phyloP scores from a whole-genome alignment of 1,140 invertebrate species.

The Calliphora vicina region DNA sequence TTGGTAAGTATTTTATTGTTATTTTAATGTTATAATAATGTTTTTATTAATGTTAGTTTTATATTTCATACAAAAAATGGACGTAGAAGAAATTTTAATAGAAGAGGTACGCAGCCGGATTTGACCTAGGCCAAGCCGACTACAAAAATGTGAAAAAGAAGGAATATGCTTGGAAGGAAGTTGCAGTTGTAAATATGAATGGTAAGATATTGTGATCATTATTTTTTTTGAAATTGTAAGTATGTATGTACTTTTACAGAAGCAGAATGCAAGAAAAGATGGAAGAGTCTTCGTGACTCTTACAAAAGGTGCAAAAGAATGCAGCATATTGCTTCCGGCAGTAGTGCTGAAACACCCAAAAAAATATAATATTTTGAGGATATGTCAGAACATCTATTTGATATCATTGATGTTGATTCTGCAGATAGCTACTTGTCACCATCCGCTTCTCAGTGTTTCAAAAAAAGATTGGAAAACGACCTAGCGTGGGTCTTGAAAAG shows the following conservation, averaged over 20 bases:
- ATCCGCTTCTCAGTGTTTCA: no score
- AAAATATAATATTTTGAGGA: background rate
- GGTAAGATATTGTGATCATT: background rate
- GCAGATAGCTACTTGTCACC: no score
- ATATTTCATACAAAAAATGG: background rate
- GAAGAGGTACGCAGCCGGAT: background rate
- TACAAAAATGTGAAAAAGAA: slow-evolving; percentile 29
- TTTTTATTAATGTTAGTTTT: background rate
- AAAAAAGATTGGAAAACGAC: no score
- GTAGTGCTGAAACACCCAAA: background rate
- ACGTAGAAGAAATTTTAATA: background rate
- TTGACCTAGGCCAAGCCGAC: background rate
- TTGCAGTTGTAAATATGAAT: background rate
- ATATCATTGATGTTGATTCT: background rate
- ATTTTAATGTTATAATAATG: background rate
- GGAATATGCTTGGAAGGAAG: background rate
- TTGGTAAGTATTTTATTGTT: background rate
- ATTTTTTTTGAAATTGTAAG: no score
- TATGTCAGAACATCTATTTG: background rate
- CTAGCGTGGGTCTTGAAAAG: no score
- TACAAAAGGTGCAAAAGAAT: slow-evolving; percentile 19
- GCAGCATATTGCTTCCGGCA: background rate
- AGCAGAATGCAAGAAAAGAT: background rate
- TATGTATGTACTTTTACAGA: background rate
- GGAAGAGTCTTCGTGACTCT: slow-evolving; percentile 13